These are phyloP conservation scores for Bradynema listronoti DNA, from an alignment of 1,140 invertebrate genomes.

Conservation along the genomic window DNA sequence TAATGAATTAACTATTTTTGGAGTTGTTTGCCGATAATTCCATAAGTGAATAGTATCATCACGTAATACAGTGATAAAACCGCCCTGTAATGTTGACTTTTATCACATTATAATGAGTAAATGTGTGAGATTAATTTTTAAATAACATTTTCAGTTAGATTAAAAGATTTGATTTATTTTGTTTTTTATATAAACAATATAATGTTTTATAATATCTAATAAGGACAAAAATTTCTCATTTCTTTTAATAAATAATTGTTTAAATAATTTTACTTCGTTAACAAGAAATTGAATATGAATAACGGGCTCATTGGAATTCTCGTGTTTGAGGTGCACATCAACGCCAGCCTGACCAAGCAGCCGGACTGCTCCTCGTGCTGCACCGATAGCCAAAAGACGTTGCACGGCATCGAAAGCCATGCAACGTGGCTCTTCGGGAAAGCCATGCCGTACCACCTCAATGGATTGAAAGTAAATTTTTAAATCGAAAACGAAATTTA, in stretches of 20 bases:
- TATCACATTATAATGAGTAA: too few relatives aligned
- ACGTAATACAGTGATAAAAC: conserved; percentile 80
- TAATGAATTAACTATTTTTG: conserved; percentile 53
- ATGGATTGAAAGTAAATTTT: too few relatives aligned
- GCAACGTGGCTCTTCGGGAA: conserved; percentile 91
- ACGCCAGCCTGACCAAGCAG: conserved; percentile 82
- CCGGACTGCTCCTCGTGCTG: conserved; percentile 84
- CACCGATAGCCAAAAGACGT: conserved; percentile 87
- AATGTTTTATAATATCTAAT: too few relatives aligned
- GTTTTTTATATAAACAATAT: too few relatives aligned
- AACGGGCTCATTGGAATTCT: conserved; percentile 63
- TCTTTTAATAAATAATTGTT: too few relatives aligned
- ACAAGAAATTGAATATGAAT: conserved; percentile 83
- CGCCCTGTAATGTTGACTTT: conserved; percentile 71
- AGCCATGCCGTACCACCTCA: conserved; percentile 70
- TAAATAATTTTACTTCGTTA: too few relatives aligned
- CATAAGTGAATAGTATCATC: conserved; percentile 92
- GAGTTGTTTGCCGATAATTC: conserved; percentile 85
- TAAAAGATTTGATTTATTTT: too few relatives aligned
- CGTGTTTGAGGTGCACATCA: conserved; percentile 80
- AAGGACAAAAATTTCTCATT: too few relatives aligned
- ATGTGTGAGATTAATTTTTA: too few relatives aligned
- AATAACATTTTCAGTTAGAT: too few relatives aligned
- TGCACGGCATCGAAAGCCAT: conserved; percentile 96
- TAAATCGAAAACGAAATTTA: too few relatives aligned